Evolutionary conservation across 1,140 invertebrate genomes (phyloP).

Genomic region (Trichonephila clavata): DNA sequence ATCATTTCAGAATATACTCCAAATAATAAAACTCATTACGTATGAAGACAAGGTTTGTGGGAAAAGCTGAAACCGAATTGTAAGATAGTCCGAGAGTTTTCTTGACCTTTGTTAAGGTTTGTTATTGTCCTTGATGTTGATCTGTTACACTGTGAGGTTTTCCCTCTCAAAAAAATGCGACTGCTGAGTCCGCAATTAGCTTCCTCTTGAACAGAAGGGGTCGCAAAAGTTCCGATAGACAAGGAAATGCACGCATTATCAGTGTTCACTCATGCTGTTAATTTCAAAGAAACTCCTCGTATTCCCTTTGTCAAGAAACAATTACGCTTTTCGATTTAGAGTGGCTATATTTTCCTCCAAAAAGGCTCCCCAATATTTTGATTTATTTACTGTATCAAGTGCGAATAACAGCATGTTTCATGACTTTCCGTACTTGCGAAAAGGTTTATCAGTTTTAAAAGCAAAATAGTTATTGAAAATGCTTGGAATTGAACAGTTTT

Average conservation of each 20-base stretch:
- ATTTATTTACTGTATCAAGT: too few species aligned
- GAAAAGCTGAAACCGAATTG: neutral
- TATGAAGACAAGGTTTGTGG: neutral
- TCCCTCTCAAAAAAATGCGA: slow-evolving; percentile 33
- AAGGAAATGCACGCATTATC: neutral
- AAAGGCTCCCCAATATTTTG: neutral
- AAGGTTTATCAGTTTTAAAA: too few species aligned
- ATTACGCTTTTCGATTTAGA: neutral
- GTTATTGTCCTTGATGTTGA: slow-evolving; percentile 8
- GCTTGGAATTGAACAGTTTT: too few species aligned
- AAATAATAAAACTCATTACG: slow-evolving; percentile 41
- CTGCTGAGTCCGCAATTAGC: slow-evolving; percentile 14
- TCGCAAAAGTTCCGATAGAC: neutral
- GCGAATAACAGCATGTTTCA: too few species aligned
- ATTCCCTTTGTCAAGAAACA: neutral
- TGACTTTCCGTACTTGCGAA: too few species aligned
- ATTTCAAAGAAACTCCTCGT: neutral
- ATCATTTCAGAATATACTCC: neutral
- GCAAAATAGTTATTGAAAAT: too few species aligned
- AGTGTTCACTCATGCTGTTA: slow-evolving; percentile 1
- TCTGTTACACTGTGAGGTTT: slow-evolving; percentile 37
- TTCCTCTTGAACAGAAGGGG: slow-evolving; percentile 2
- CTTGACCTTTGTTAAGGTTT: slow-evolving; percentile 8
- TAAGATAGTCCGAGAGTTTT: neutral
- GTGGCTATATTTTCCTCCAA: neutral